phyloP scores from a whole-genome alignment of 2,113 vertebrate species.

The Mustela nigripes region DNA sequence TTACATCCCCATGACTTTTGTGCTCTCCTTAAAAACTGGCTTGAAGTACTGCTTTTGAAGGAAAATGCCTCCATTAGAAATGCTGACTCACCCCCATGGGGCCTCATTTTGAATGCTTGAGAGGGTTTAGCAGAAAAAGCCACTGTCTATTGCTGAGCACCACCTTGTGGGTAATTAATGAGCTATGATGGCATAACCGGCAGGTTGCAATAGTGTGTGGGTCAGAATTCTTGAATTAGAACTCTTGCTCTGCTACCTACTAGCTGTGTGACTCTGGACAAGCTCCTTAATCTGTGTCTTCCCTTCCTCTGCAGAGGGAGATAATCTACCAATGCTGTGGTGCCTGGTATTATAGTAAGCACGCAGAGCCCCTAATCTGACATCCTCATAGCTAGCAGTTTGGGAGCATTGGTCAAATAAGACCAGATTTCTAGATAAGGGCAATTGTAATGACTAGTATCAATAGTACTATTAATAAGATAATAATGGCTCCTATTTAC shows the following conservation, averaged over 20 bases:
- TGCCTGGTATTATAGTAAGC: neutral
- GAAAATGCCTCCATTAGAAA: neutral
- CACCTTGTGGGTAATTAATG: neutral
- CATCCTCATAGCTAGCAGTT: neutral
- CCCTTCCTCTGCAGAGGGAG: neutral
- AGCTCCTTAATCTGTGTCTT: neutral
- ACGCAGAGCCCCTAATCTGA: neutral
- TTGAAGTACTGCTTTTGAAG: neutral
- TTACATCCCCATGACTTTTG: neutral
- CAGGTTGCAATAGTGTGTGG: neutral
- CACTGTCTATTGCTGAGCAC: neutral
- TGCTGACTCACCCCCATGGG: neutral
- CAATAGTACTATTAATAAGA: neutral
- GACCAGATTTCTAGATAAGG: neutral
- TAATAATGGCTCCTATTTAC: neutral
- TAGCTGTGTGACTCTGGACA: neutral
- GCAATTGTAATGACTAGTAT: neutral
- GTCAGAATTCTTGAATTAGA: neutral
- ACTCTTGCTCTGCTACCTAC: neutral
- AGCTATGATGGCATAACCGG: neutral
- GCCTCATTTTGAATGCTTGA: neutral
- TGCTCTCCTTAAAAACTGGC: neutral
- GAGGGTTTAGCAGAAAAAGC: too few relatives aligned
- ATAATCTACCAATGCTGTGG: neutral
- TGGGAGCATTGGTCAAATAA: neutral